phyloP scores from a whole-genome alignment of 2,797 vertebrate species.

The Oreochromis mossambicus region DNA sequence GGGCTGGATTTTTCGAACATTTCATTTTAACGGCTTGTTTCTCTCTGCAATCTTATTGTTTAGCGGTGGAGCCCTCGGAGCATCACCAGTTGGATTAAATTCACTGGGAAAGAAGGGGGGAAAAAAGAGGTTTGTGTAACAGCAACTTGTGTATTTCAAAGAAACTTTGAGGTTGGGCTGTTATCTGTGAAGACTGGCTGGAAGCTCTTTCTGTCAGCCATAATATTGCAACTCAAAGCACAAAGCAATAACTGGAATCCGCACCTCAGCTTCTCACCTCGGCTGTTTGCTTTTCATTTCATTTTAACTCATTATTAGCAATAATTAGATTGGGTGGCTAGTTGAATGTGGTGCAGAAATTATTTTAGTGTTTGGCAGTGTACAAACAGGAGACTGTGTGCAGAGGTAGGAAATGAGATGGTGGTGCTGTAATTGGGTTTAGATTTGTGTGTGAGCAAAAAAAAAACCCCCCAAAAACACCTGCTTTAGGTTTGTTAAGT shows the following conservation, averaged over 20 bases:
- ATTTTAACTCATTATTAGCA: conserved; percentile 1
- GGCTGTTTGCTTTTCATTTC: neutral
- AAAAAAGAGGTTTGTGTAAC: neutral
- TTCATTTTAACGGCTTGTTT: neutral
- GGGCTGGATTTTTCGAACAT: neutral
- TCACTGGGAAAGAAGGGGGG: neutral
- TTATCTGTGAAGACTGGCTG: conserved; percentile 11
- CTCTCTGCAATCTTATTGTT: neutral
- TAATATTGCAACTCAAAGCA: neutral
- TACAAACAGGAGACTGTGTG: neutral
- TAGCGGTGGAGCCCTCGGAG: neutral
- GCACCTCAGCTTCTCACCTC: neutral
- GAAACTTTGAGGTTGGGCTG: neutral
- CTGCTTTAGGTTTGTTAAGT: neutral
- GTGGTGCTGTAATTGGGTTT: neutral
- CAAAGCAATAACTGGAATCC: neutral
- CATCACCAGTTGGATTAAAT: conserved; percentile 11
- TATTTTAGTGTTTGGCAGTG: neutral
- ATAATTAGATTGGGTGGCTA: neutral
- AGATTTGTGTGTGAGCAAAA: neutral
- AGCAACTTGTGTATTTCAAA: neutral
- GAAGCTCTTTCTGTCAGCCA: conserved; percentile 10
- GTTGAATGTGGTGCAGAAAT: neutral
- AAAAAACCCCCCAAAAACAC: rapidly evolving
- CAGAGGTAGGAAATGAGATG: neutral